These are phyloP conservation scores for Sylvia atricapilla DNA, from an alignment of 2,113 vertebrate genomes.

Conservation along the genomic window DNA sequence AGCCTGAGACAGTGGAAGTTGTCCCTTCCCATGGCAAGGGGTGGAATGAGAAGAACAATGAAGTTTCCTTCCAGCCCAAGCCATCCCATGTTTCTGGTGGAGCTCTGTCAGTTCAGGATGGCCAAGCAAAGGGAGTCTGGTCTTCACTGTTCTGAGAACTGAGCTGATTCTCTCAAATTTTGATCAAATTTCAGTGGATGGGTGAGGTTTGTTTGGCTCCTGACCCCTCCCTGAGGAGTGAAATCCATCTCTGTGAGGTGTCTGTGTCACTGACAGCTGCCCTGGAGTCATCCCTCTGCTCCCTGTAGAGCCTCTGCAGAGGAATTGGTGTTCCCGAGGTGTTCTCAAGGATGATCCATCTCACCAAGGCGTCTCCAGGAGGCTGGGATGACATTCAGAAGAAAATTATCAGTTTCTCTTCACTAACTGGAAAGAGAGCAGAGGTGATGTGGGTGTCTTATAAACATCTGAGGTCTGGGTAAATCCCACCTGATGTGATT, in stretches of 20 bases:
- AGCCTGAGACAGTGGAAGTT: accelerated
- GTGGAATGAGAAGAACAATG: accelerated
- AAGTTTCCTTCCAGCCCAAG: not conserved
- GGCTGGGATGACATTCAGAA: not conserved
- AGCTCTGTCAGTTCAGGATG: not conserved
- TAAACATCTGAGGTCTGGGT: not conserved
- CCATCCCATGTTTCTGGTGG: not conserved
- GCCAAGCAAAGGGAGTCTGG: not conserved
- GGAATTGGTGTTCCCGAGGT: not conserved
- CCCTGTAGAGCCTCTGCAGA: not conserved
- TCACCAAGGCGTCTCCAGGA: not conserved
- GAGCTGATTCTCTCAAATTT: not conserved
- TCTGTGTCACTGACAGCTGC: not conserved
- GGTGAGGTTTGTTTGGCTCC: not conserved
- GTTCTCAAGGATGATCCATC: not conserved
- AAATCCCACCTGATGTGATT: not conserved
- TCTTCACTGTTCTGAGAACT: not conserved
- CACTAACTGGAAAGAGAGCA: not conserved
- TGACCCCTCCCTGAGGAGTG: not conserved
- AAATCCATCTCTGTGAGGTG: not conserved
- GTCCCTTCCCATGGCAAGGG: not conserved
- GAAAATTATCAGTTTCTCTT: not conserved
- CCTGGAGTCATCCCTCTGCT: not conserved
- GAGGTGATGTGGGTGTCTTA: not conserved
- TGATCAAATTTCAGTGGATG: not conserved